Conservation (phyloP, 2,888 invertebrate genomes). For the Galerucella nymphaeae region DNA sequence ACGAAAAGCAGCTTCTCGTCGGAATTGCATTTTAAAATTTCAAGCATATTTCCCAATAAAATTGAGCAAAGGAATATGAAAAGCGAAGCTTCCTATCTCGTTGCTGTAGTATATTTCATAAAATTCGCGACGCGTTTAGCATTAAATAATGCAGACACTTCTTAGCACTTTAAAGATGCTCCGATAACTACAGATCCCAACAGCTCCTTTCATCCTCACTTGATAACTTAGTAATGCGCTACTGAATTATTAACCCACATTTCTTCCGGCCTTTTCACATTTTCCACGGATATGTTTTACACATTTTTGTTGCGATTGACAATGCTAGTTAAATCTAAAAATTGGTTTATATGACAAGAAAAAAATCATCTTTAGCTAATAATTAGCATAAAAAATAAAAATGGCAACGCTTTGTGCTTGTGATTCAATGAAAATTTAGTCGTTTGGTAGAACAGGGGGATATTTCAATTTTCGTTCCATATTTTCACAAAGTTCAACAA, state of each 20-base stretch:
- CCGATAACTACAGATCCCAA: constrained; percentile 37
- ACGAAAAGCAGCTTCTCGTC: constrained; percentile 17
- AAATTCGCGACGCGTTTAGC: constrained; percentile 39
- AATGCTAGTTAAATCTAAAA: not conserved
- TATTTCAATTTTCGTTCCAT: not conserved
- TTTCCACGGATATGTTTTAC: not conserved
- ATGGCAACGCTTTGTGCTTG: not conserved
- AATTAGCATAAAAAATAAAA: no score
- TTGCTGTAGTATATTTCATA: constrained; percentile 41
- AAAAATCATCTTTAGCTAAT: no score
- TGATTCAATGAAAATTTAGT: not conserved
- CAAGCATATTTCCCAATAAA: constrained; percentile 37
- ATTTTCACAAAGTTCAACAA: not conserved
- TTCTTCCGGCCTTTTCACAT: not conserved
- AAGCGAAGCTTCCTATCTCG: constrained; percentile 33
- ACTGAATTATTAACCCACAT: constrained; percentile 7
- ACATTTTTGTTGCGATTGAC: not conserved
- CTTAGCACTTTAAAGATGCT: constrained; percentile 40
- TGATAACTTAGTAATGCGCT: constrained; percentile 16
- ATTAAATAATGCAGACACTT: constrained; percentile 43
- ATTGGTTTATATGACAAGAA: no score
- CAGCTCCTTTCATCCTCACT: constrained; percentile 3
- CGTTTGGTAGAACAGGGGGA: not conserved
- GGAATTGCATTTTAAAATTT: constrained; percentile 40
- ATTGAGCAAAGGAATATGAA: constrained; percentile 37